These are phyloP conservation scores for Ceratina japonica DNA, from an alignment of 1,140 invertebrate species.

Conservation along the genomic window DNA sequence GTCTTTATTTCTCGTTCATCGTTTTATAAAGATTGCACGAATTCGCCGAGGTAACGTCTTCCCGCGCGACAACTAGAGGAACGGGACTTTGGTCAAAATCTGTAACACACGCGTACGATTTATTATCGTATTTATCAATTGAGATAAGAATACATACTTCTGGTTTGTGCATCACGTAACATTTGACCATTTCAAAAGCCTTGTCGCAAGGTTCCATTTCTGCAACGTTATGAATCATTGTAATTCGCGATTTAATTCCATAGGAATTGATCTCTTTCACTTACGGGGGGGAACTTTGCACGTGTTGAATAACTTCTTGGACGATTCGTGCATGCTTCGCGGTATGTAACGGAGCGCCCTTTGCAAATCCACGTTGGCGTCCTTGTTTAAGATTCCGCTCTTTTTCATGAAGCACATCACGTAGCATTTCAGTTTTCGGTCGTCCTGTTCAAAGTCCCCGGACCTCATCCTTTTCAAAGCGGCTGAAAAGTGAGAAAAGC, in stretches of 20 bases:
- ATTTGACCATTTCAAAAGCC: conserved; percentile 68
- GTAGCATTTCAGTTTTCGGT: conserved; percentile 72
- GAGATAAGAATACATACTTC: conserved; percentile 52
- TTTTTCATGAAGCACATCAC: conserved; percentile 70
- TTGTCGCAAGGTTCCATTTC: conserved; percentile 67
- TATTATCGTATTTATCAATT: background rate
- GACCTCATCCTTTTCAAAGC: conserved; percentile 64
- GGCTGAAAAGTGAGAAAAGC: conserved; percentile 50
- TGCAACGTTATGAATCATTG: conserved; percentile 45
- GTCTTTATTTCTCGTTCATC: background rate
- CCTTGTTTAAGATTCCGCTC: conserved; percentile 64
- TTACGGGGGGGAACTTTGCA: conserved; percentile 68
- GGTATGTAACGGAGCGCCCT: conserved; percentile 67
- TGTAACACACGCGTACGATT: conserved; percentile 7
- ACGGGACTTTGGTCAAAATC: conserved; percentile 19
- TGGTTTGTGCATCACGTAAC: conserved; percentile 64
- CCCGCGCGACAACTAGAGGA: background rate
- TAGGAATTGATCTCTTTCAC: too few relatives aligned
- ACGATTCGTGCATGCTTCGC: conserved; percentile 54
- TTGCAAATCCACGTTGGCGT: conserved; percentile 66
- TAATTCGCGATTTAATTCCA: too few relatives aligned
- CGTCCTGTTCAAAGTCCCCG: conserved; percentile 64
- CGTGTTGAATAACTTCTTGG: conserved; percentile 58
- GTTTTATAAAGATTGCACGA: background rate
- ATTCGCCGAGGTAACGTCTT: background rate